Base-by-base conservation (phyloP, 2,113 vertebrate genomes). In the Hypanus sabinus region DNA sequence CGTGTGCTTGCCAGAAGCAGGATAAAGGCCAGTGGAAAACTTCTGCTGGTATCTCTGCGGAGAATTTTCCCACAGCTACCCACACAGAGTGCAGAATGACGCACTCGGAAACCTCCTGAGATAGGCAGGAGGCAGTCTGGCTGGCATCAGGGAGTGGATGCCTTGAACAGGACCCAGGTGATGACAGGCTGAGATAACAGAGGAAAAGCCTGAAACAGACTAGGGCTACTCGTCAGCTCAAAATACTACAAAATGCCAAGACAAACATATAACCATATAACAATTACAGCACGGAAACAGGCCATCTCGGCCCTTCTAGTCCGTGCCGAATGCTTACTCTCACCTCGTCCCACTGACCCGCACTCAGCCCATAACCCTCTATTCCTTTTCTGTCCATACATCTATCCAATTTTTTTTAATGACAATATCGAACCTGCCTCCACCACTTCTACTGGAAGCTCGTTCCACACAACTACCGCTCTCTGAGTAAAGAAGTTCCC, bases 41-140 rank as follows among this genome's bases (percentile, higher is more conserved):
- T 12, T 14, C 33, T 38, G 22, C 33, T 38, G 22, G n/a, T 81
- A 81, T 81, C 79, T 38, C 79, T 81, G 33, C 36, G 14, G 33
- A 81, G 18, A 38, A 14, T 9, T 81, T 81, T 38, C 79, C 22
- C 79, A 81, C 16, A 81, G 12, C 79, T 38, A 81, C 79, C 77
- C 77, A 81, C 79, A 18, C 22, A 73, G 33, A 38, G 79, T 38
- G 79, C 79, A 81, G 18, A 9, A 38, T 81, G 79, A 81, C 79
- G 79, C 33, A 33, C n/a, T 81, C 16, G 79, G 27, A 12, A 81
- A 81, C 77, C 12, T 81, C 33, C 79, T 38, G 33, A 81, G 79
- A 81, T 81, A 81, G 14, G 33, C 79, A 81, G 79, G 79, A 81
- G 79, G 79, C 79, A 81, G 79, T 33, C 79, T 33, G 79, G 38